Evolutionary conservation across 1,140 invertebrate genomes (phyloP), one percentile per base, ranked within the genome.

Genomic region (Sitodiplosis mosellana): DNA sequence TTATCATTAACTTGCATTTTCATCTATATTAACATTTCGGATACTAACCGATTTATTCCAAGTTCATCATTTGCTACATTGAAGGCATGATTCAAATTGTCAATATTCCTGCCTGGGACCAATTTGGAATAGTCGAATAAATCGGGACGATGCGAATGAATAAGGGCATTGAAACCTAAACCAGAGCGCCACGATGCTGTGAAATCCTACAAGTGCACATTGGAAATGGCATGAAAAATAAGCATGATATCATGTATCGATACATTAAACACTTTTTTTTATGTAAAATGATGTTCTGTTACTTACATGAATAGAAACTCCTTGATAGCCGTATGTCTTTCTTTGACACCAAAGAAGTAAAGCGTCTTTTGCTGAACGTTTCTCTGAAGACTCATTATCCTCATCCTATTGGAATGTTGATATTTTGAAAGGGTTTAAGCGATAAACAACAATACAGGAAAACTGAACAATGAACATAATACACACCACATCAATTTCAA

Each of bases 291-390:
- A 27, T 27, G 27, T 3, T 27, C 27, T 5, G 10, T n/a, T 10
- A 27, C 3, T 27, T 53, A 80, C 77, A 60, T 85, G 79, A 53
- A 95, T 91, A 55, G 87, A 81, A 37, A 95, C 90, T 47, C 83
- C 82, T 47, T 78, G 74, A 69, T 90, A 90, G 52, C 90, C 93
- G 59, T 81, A 84, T 2, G 94, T 98, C 69, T 96, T 98, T 43
- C 93, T 75, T 69, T 99, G 95, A 61, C 94, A 98, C 95, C 95
- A 99, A 43, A 99, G 72, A 22, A 99, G 69, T 49, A 99, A 67
- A 3, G 95, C 95, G 71, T 99, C 95, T 74, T 98, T 99, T 48
- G 94, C 95, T 4, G 92, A 97, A 69, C 92, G 95, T 73, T 96
- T 96, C 67, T 98, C 94, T 52, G 88, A 91, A 52, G 87, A 91